Evolutionary conservation across 2,888 invertebrate genomes (phyloP), one percentile per base, ranked within the genome.

Genomic region (Onchidella celtica): DNA sequence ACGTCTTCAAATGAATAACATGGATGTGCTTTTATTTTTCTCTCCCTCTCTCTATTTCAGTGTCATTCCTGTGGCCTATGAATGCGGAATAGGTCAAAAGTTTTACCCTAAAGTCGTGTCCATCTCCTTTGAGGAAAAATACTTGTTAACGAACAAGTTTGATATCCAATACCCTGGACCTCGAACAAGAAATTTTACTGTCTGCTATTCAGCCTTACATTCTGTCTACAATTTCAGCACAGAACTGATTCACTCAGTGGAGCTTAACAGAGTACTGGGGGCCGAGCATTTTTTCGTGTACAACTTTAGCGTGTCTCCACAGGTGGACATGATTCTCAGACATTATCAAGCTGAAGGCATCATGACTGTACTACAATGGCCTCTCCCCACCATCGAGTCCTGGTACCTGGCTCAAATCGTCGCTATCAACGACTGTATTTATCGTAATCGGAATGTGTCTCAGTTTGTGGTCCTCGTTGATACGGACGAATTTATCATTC

Each of bases 261-360:
- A 74, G 57, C 36, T 81, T 21, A 81, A 81, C 81, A 36, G 68
- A 27, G 27, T 81, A 14, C 68, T 81, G 2, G 81, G 81, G 38
- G 81, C 81, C 0, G 75, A 81, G 29, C 81, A 81, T 38, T 81
- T 81, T 24, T n/a, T 75, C 9, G 69, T 75, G 1, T 81, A 81
- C 69, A 75, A 75, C 73, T 61, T 38, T 40, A 75, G 75, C 75
- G n/a, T 81, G 2, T 74, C 75, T 0, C 47, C 59, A 9, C 11
- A 57, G 2, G 59, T 59, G 40, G 75, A 81, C 47, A 27, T 21
- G 14, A 32, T 81, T 32, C 68, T 81, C 27, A 40, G 55, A 1
- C 66, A 75, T 61, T 81, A 81, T 38, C 59, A 73, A 61, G n/a
- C 24, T 3, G 29, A 72, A 36, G 81, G 81, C 27, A 17, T 81